Evolutionary conservation across 2,113 vertebrate genomes (phyloP).

Genomic region (Myocastor coypus): DNA sequence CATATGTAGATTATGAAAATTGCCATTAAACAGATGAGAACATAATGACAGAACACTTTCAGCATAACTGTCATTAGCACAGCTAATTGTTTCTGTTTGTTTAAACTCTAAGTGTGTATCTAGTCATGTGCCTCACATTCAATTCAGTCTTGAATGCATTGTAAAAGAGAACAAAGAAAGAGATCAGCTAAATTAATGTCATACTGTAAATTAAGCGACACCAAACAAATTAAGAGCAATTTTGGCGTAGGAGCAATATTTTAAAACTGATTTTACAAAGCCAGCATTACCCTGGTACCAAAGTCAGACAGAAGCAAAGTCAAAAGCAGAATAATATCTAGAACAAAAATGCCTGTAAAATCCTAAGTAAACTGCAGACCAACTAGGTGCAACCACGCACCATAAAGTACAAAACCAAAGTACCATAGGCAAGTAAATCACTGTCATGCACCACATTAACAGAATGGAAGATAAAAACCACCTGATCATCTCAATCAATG

Average conservation of each 20-base stretch:
- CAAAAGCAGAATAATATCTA: neutral
- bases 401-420: neutral
- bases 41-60: conserved; percentile 63
- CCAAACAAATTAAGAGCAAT: neutral
- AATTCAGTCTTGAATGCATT: neutral
- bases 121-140: neutral
- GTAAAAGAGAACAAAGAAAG: neutral
- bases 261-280: neutral
- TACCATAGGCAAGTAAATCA: neutral
- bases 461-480: neutral
- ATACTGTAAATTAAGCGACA: neutral
- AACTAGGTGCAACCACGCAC: neutral
- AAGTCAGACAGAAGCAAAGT: neutral
- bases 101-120: neutral
- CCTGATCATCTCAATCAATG: too few species aligned
- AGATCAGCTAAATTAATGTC: neutral
- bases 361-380: neutral
- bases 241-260: neutral
- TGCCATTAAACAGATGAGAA: conserved; percentile 71
- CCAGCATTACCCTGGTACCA: neutral
- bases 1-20: conserved; percentile 74
- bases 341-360: neutral
- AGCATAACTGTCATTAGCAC: conserved; percentile 50
- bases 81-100: conserved; percentile 64
- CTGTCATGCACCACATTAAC: neutral